A percentile compares a stretch with the other conserved stretches of the same genome.
phyloP scores from a whole-genome alignment of 2,888 invertebrate species.

The Sinotaia quadrata region DNA sequence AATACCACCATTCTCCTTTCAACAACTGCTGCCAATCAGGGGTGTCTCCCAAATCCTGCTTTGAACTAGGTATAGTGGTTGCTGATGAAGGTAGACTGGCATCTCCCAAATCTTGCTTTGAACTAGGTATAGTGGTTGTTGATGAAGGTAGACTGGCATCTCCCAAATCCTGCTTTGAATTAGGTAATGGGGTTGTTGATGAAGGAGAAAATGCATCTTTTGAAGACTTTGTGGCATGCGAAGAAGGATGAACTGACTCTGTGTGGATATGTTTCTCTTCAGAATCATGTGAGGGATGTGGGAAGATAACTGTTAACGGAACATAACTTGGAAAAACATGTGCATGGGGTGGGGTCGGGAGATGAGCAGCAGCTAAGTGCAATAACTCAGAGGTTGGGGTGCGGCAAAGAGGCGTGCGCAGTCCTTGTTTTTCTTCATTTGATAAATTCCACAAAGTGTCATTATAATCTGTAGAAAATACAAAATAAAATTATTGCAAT shows the following conservation, averaged over 20 bases:
- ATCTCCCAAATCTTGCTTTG: too few species aligned
- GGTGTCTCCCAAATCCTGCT: too few species aligned
- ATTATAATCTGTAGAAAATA: slow-evolving; percentile 28
- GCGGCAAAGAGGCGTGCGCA: slow-evolving; percentile 54
- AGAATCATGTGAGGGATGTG: slow-evolving; percentile 10
- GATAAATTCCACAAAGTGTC: slow-evolving; percentile 43
- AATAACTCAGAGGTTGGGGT: slow-evolving; percentile 60
- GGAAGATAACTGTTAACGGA: slow-evolving; percentile 8
- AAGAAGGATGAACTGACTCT: slow-evolving; percentile 13
- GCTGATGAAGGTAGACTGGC: too few species aligned
- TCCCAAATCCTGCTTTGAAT: too few species aligned
- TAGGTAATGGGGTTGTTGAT: background rate
- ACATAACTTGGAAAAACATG: slow-evolving; percentile 5
- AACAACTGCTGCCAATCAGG: too few species aligned
- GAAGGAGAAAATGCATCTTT: background rate
- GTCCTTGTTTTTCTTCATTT: slow-evolving; percentile 56
- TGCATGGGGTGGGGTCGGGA: slow-evolving; percentile 10
- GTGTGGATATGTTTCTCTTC: slow-evolving; percentile 27
- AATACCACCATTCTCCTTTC: too few species aligned
- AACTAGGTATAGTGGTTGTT: background rate
- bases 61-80: too few species aligned
- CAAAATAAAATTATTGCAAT: too few species aligned
- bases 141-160: too few species aligned
- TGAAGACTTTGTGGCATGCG: background rate
- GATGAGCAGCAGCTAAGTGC: slow-evolving; percentile 60